Evolutionary conservation across 2,888 invertebrate genomes (phyloP).

Genomic region (Diogma glabrata): DNA sequence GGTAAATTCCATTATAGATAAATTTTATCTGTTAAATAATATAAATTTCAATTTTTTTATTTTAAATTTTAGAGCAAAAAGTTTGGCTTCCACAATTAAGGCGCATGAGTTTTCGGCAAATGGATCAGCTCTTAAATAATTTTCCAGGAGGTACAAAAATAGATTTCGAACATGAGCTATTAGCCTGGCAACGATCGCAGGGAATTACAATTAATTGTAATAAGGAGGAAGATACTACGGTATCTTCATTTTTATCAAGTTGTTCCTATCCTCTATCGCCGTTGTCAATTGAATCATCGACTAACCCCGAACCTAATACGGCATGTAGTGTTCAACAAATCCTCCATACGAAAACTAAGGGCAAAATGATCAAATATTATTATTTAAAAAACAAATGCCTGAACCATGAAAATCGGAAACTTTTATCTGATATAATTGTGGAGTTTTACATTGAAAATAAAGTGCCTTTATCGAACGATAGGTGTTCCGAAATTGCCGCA

Average conservation of each 20-base stretch:
- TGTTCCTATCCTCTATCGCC: background rate
- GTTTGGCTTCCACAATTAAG: background rate
- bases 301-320: background rate
- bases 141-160: background rate
- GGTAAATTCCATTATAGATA: background rate
- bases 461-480: background rate
- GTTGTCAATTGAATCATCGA: background rate
- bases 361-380: background rate
- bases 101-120: background rate
- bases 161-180: background rate
- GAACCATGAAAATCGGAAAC: background rate
- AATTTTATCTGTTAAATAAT: background rate
- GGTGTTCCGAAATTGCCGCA: background rate
- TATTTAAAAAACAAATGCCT: background rate
- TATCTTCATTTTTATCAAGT: background rate
- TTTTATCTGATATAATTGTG: background rate
- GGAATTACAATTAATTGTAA: conserved; percentile 1
- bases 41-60: background rate
- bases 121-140: background rate
- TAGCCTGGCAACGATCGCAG: background rate
- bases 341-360: background rate
- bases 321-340: background rate
- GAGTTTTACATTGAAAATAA: background rate
- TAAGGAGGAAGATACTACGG: background rate
- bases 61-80: background rate